Base-by-base conservation (phyloP, 2,888 invertebrate species). In the Smittia aterrima region DNA sequence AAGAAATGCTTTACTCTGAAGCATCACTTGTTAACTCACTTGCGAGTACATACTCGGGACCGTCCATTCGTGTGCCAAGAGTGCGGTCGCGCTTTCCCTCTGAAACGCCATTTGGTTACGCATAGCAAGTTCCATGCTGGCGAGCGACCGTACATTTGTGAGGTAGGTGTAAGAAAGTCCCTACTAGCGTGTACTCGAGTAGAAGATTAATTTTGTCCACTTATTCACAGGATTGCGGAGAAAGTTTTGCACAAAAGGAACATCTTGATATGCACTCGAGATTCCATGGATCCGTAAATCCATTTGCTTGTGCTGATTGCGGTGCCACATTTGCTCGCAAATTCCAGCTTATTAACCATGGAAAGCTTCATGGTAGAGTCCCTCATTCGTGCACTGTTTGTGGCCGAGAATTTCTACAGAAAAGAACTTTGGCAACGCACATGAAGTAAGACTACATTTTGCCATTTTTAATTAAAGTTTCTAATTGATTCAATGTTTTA, bases 231-330 rank as follows among this genome's bases (percentile, higher is more conserved):
- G 92, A 95, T 76, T 98, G 98, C 80, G 92, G 91, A 1, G 98
- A 98, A 83, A 94, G 95, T 76, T 96, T 95, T 83, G 92, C 93
- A 11, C 89, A 95, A 77, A 90, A 94, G 80, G 95, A 95, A 82
- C 95, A 95, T 77, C 79, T 84, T 74, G 84, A 85, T 76, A 85
- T 85, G 84, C 84, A 85, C 80, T 85, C 84, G 77, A 80, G 95
- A 76, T 95, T 95, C 84, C 96, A 96, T 83, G 96, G 95, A n/a
- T 97, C 97, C 6, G 89, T 96, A 79, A 93, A 95, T 79, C 97
- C 98, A 11, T 98, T 96, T 84, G 92, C 92, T 78, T 98, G 98
- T 83, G 89, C 90, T 73, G 94, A 94, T 80, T 98, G 98, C 80
- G 92, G 92, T 22, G 90, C 89, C 72, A 91, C 92, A 75, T 93